phyloP scores from a whole-genome alignment of 1,140 invertebrate species.

The Homarus americanus region DNA sequence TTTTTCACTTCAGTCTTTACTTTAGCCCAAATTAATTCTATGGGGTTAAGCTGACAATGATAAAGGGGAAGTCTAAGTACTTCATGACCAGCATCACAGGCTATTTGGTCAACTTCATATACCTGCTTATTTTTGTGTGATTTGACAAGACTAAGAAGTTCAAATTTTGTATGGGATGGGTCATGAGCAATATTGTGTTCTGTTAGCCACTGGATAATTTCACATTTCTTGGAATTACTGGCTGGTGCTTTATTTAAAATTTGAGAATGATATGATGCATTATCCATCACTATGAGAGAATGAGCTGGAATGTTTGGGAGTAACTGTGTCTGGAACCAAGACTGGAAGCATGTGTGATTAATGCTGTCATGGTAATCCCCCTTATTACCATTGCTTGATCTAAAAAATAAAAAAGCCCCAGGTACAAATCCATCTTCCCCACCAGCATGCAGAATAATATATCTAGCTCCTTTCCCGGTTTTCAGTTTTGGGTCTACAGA shows the following conservation, averaged over 20 bases:
- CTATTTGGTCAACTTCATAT: conserved; percentile 43
- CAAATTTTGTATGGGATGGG: neutral
- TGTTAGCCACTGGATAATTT: conserved; percentile 20
- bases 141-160: neutral
- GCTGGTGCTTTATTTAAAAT: neutral
- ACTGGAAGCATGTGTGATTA: neutral
- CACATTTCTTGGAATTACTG: neutral
- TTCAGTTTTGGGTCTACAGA: conserved; percentile 8
- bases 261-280: conserved; percentile 18
- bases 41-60: conserved; percentile 22
- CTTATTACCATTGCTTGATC: conserved; percentile 23
- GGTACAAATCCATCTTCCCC: conserved; percentile 24
- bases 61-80: conserved; percentile 37
- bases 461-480: neutral
- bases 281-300: conserved; percentile 35
- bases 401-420: conserved; percentile 12
- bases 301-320: conserved; percentile 10
- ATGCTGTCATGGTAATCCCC: conserved; percentile 21
- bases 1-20: conserved; percentile 24
- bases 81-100: neutral
- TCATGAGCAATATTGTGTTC: conserved; percentile 24
- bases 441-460: conserved; percentile 15
- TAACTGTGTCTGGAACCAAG: conserved; percentile 13
- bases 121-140: neutral
- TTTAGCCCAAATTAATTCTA: conserved; percentile 34